Conservation (phyloP, 92 coral and sea anemone genomes). For the Epizoanthus rinbou region DNA sequence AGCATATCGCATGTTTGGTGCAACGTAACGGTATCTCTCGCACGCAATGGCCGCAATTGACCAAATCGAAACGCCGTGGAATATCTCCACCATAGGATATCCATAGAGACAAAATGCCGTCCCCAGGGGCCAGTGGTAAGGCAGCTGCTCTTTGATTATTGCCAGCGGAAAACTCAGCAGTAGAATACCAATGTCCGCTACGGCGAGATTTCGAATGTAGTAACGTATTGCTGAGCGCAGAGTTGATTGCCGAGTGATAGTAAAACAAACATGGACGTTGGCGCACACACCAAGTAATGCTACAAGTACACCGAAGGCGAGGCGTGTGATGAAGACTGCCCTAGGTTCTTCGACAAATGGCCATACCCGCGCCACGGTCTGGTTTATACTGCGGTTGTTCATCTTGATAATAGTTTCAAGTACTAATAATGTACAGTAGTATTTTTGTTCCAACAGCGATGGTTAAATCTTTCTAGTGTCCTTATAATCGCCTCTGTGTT, state of each 20-base stretch:
- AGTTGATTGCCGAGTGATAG: slow-evolving; percentile 52
- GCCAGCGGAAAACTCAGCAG: slow-evolving; percentile 71
- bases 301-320: slow-evolving; percentile 54
- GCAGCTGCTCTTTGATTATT: slow-evolving; percentile 67
- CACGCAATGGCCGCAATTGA: slow-evolving; percentile 89
- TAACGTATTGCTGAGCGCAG: slow-evolving; percentile 59
- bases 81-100: slow-evolving; percentile 83
- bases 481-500: no score
- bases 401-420: neutral
- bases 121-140: slow-evolving; percentile 80
- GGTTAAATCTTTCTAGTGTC: no score
- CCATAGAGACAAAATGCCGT: slow-evolving; percentile 58
- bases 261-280: slow-evolving; percentile 61
- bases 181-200: slow-evolving; percentile 87
- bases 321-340: slow-evolving; percentile 49
- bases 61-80: slow-evolving; percentile 86
- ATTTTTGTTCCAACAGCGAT: no score
- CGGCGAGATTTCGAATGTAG: slow-evolving; percentile 80
- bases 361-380: slow-evolving; percentile 1
- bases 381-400: slow-evolving; percentile 15
- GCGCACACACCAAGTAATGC: slow-evolving; percentile 81
- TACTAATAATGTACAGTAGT: no score
- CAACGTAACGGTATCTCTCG: slow-evolving; percentile 66
- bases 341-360: slow-evolving; percentile 57
- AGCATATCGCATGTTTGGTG: slow-evolving; percentile 38